These are phyloP conservation scores for Psammodynastes pulverulentus DNA, from an alignment of 2,113 vertebrate species.

Conservation along the genomic window DNA sequence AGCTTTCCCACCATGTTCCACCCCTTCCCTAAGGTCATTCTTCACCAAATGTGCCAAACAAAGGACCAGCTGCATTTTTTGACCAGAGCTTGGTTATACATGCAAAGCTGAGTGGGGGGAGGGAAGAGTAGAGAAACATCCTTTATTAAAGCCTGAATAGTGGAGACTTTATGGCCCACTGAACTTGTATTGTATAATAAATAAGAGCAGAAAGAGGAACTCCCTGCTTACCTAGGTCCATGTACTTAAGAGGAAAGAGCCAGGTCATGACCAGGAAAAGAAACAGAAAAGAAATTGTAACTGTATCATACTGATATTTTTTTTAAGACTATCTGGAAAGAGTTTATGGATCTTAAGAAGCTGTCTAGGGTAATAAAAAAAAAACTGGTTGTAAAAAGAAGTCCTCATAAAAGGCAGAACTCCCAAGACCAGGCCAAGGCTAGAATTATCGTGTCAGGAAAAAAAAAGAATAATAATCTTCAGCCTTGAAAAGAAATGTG, in stretches of 20 bases:
- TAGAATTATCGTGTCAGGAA: background rate
- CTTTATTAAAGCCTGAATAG: slow-evolving; percentile 67
- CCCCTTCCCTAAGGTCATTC: slow-evolving; percentile 30
- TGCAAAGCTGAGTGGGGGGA: slow-evolving; percentile 36
- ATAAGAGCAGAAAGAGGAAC: slow-evolving; percentile 63
- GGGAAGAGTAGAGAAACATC: slow-evolving; percentile 55
- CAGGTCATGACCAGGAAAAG: slow-evolving; percentile 22
- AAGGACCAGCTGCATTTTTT: slow-evolving; percentile 51
- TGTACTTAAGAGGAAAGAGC: slow-evolving; percentile 31
- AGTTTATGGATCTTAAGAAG: slow-evolving; percentile 3
- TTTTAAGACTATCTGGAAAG: background rate
- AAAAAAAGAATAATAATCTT: background rate
- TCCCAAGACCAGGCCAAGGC: fast-evolving
- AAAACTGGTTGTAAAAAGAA: slow-evolving; percentile 25
- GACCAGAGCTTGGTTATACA: slow-evolving; percentile 26
- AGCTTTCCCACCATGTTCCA: slow-evolving; percentile 11
- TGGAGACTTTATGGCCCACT: slow-evolving; percentile 65
- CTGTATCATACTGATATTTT: background rate
- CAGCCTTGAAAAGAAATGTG: background rate
- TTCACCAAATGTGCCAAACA: slow-evolving; percentile 35
- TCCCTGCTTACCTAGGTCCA: slow-evolving; percentile 58
- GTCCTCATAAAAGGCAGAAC: background rate
- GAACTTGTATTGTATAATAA: slow-evolving; percentile 58
- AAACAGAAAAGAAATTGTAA: slow-evolving; percentile 28
- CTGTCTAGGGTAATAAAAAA: slow-evolving; percentile 3